A percentile compares a stretch with the other conserved stretches of the same genome.
Evolutionary conservation across 2,113 vertebrate species (phyloP).

Genomic region (Sinocyclocheilus maitianheensis): DNA sequence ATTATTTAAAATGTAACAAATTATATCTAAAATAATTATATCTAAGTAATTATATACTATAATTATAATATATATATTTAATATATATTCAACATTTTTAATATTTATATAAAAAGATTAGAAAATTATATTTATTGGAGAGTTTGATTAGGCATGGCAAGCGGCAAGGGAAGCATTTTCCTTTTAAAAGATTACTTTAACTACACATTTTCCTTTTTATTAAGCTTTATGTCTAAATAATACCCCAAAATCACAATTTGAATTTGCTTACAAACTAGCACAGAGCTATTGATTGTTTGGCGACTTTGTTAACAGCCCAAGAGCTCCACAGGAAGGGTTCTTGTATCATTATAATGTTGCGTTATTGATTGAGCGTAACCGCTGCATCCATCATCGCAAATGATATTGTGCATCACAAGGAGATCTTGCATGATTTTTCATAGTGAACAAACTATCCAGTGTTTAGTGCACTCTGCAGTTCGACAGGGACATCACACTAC

Average conservation of each 20-base stretch:
- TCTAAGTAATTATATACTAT: too few species aligned
- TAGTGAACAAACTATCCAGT: neutral
- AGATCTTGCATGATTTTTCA: neutral
- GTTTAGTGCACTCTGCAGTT: neutral
- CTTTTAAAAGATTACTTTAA: neutral
- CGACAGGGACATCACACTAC: neutral
- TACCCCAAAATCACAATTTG: neutral
- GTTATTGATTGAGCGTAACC: neutral
- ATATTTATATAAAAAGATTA: too few species aligned
- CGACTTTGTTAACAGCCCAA: neutral
- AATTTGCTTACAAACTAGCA: neutral
- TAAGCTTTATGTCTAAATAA: neutral
- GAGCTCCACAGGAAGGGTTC: neutral
- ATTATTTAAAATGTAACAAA: too few species aligned
- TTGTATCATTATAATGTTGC: neutral
- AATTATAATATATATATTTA: too few species aligned
- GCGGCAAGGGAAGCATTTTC: neutral
- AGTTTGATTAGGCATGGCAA: neutral
- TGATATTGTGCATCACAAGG: neutral
- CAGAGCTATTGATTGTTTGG: neutral
- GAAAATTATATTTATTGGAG: too few species aligned
- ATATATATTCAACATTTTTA: too few species aligned
- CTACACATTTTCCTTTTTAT: neutral
- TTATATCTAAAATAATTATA: too few species aligned
- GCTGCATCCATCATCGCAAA: neutral